These are phyloP conservation scores for Chrysotoxum bicinctum DNA, from an alignment of 2,888 invertebrate species.

Conservation along the genomic window DNA sequence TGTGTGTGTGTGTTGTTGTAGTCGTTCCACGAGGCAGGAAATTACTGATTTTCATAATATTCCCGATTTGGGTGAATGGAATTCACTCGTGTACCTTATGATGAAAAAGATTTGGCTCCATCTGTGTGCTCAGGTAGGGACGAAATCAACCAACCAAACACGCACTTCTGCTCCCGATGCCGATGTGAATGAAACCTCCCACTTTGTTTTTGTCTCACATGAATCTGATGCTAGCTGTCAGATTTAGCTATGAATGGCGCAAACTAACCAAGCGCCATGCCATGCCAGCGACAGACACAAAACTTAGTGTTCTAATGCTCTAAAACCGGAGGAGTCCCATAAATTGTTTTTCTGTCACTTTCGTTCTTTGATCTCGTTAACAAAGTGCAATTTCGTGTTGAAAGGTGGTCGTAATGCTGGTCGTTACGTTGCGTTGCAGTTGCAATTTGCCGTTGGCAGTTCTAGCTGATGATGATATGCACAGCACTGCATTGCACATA, in stretches of 20 bases:
- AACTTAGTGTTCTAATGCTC: conserved; percentile 18
- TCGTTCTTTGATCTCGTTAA: conserved; percentile 72
- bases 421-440: conserved; percentile 23
- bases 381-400: conserved; percentile 65
- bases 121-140: conserved; percentile 34
- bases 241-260: not conserved
- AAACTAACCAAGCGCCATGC: conserved; percentile 2
- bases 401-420: conserved; percentile 50
- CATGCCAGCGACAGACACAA: not conserved
- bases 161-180: not conserved
- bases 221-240: conserved; percentile 15
- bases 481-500: not conserved
- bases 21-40: conserved; percentile 43
- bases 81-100: conserved; percentile 58
- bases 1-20: not conserved
- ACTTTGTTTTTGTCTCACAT: not conserved
- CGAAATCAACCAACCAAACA: not conserved
- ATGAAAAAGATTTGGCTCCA: conserved; percentile 18
- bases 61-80: conserved; percentile 54
- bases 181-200: conserved; percentile 11
- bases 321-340: conserved; percentile 44
- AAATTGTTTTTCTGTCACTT: conserved; percentile 71
- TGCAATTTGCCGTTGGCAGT: conserved; percentile 4
- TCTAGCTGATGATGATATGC: not conserved
- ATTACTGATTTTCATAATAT: conserved; percentile 65